Evolutionary conservation across 2,797 vertebrate species (phyloP), one percentile per base, ranked within the genome.

Genomic region (Erethizon dorsatum): DNA sequence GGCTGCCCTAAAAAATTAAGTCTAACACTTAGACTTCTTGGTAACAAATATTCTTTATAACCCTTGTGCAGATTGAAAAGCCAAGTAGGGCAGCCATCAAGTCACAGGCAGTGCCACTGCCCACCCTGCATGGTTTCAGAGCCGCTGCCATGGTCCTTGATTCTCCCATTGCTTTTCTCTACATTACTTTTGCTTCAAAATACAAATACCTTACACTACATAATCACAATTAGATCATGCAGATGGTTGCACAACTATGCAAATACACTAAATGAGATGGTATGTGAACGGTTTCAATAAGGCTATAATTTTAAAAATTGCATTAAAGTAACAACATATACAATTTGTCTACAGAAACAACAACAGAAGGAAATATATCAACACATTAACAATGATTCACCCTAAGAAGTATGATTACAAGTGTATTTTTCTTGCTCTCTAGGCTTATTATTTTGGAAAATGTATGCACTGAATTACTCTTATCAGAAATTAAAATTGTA

Each of bases 391-490:
- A 88, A 0, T 56, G 13, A 85, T 41, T 84, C 6, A 88, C 28
- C 11, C 28, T n/a, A 80, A 59, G 9, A 94, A 92, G 52, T 84
- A 26, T 93, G 52, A 90, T 56, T 91, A 59, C 24, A 91, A 63
- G 59, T 94, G 14, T 82, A 80, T 63, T 91, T 89, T 88, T 45
- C 61, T 80, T 59, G 3, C 52, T 52, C 41, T 71, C 82, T 47
- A 71, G 75, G 69, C 4, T 90, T 77, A 75, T 69, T 90, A 47
- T 87, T 82, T 95, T 83, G 82, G 75, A 95, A 95, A 97, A 92
- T 79, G 41, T 94, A 24, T 93, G 41, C 10, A 80, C 65, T 57
- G 41, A 90, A 65, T 71, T 41, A 93, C 63, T 69, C 33, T 57
- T 88, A 91, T 63, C 52, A 65, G 77, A 90, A 90, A 92, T 84